phyloP scores from a whole-genome alignment of 2,888 invertebrate genomes.

The Caenorhabditis macrosperma region DNA sequence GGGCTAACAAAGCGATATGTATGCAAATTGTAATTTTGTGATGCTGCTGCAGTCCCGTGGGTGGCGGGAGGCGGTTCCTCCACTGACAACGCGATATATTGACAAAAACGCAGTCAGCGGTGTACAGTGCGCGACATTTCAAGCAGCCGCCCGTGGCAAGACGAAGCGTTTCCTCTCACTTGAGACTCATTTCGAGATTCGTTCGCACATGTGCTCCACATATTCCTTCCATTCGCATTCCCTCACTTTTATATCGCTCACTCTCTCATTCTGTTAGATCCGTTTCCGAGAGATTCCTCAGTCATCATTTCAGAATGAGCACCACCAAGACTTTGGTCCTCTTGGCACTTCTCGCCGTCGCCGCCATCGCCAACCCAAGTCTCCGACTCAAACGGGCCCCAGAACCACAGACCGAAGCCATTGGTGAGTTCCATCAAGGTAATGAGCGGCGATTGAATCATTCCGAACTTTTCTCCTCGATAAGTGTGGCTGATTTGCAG shows the following conservation, averaged over 20 bases:
- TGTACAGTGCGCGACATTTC: constrained; percentile 52
- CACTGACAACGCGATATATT: constrained; percentile 1
- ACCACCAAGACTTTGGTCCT: constrained; percentile 29
- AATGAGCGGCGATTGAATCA: background rate
- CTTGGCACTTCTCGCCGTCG: constrained; percentile 34
- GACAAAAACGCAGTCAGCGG: constrained; percentile 12
- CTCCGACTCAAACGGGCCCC: constrained; percentile 35
- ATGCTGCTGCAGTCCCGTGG: background rate
- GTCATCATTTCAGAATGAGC: constrained; percentile 40
- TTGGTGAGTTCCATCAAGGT: constrained; percentile 46
- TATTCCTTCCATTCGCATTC: constrained; percentile 8
- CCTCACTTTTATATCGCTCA: background rate
- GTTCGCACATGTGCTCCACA: constrained; percentile 17
- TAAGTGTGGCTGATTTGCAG: constrained; percentile 3
- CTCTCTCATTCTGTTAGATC: background rate
- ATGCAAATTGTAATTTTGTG: constrained; percentile 28
- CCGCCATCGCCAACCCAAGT: constrained; percentile 28
- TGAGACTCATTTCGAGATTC: background rate
- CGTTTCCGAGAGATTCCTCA: too few species aligned
- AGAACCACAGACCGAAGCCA: constrained; percentile 38
- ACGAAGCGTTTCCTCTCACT: background rate
- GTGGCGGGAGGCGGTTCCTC: constrained; percentile 1
- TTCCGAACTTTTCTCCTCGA: background rate
- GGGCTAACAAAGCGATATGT: constrained; percentile 6
- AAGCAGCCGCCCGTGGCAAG: background rate